Base-by-base conservation (phyloP, 1,140 invertebrate genomes). In the Megalopta genalis region DNA sequence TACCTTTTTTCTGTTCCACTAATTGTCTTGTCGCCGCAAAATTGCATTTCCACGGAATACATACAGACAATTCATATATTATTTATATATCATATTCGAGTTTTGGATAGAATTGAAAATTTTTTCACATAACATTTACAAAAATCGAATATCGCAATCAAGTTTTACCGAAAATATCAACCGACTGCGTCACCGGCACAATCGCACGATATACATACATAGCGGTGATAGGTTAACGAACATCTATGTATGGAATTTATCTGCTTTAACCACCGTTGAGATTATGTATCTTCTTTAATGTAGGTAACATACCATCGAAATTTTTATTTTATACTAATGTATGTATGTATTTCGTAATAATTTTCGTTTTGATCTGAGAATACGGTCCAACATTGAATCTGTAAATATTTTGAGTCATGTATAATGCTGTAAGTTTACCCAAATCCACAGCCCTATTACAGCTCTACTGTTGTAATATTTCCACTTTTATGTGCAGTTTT, bases 161-260 rank as follows among this genome's bases (percentile, higher is more conserved):
- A 69, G 57, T 46, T 5, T n/a, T n/a, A 71, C 21, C 9, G 39
- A 10, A 57, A 65, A 8, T 6, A 46, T 37, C 46, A 23, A 65
- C 52, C 23, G 6, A 77, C 32, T 37, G 23, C 65, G 27, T 65
- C 59, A 70, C 70, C 49, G 75, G 68, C 57, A 60, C 46, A 69
- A 62, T 67, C 70, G 68, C 49, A 60, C 46, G 74, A 62, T 67
- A 12, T 39, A 70, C 32, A 32, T 32, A 14, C 32, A 32, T 32
- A 14, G 6, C 14, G 18, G 21, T 54, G 52, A 72, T 59, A 75
- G 78, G 79, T 83, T 80, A 76, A 25, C 46, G 23, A 1, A 25
- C 18, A 69, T 59, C 32, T 65, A 66, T 42, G 42, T 65, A 66
- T 42, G 42, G 8, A 66, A 21, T 42, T 57, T 57, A 66, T 74